These are phyloP conservation scores for Dinocampus coccinellae DNA, from an alignment of 2,888 invertebrate genomes.

Conservation along the genomic window DNA sequence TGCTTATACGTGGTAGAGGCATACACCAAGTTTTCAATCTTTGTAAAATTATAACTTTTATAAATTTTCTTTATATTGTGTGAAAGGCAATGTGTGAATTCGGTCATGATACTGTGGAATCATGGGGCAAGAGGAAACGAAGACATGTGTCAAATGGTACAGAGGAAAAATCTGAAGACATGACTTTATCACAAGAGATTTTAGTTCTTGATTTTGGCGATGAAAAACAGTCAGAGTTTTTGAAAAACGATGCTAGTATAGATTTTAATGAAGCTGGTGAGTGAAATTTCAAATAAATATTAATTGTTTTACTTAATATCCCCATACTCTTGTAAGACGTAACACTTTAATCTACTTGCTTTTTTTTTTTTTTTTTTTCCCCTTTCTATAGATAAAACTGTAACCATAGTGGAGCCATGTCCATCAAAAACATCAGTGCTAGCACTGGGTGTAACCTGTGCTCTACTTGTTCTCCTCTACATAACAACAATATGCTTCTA, in stretches of 20 bases:
- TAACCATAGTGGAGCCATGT: constrained; percentile 91
- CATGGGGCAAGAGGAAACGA: constrained; percentile 92
- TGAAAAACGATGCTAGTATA: constrained; percentile 81
- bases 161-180: constrained; percentile 81
- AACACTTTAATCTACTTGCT: not conserved
- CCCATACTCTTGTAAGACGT: too few relatives aligned
- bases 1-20: too few relatives aligned
- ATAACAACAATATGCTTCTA: constrained; percentile 93
- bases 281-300: constrained; percentile 25
- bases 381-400: constrained; percentile 82
- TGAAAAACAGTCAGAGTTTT: constrained; percentile 86
- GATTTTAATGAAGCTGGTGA: constrained; percentile 70
- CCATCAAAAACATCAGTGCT: constrained; percentile 93
- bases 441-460: constrained; percentile 91
- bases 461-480: constrained; percentile 88
- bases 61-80: not conserved
- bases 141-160: constrained; percentile 76
- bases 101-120: constrained; percentile 90
- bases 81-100: constrained; percentile 79
- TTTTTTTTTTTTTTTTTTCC: constrained; percentile 17
- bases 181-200: constrained; percentile 95
- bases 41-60: too few relatives aligned
- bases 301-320: too few relatives aligned
- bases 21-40: too few relatives aligned
- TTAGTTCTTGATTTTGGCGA: constrained; percentile 93